Conservation (phyloP, 53 echinoderm and acorn worm species). For the Actinopyga echinites region DNA sequence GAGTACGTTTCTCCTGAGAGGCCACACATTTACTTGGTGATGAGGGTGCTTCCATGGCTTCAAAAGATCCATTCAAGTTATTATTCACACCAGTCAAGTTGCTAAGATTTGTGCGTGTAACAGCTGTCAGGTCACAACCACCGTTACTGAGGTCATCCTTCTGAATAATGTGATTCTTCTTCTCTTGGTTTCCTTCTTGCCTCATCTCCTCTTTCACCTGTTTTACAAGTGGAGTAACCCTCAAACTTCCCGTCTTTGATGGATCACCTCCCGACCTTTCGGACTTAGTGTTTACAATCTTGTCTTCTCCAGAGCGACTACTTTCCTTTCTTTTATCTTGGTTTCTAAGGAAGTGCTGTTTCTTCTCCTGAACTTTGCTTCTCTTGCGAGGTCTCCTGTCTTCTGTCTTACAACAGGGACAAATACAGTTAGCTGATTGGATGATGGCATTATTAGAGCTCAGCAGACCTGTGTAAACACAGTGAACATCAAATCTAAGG, state of each 20-base stretch:
- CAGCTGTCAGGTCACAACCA: too few relatives aligned
- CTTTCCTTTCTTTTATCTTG: too few relatives aligned
- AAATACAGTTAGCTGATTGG: slow-evolving; percentile 30
- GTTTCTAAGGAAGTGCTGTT: neutral
- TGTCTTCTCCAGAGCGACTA: too few relatives aligned
- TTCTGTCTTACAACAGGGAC: slow-evolving; percentile 23
- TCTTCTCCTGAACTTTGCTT: neutral
- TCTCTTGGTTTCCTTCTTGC: too few relatives aligned
- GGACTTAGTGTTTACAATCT: too few relatives aligned
- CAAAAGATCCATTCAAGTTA: slow-evolving; percentile 17
- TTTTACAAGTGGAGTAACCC: too few relatives aligned
- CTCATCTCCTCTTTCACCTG: too few relatives aligned
- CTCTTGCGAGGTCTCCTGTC: slow-evolving; percentile 23
- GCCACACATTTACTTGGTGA: neutral
- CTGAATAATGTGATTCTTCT: too few relatives aligned
- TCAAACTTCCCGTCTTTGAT: too few relatives aligned
- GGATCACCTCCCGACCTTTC: too few relatives aligned
- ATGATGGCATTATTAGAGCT: slow-evolving; percentile 33
- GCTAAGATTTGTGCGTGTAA: neutral
- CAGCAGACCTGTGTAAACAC: slow-evolving; percentile 30
- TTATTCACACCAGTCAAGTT: neutral
- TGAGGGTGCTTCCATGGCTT: neutral
- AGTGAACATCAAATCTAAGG: slow-evolving; percentile 32
- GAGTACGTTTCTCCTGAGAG: neutral
- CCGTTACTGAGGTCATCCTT: too few relatives aligned